phyloP scores from a whole-genome alignment of 2,888 invertebrate species.

The Idaea straminata region DNA sequence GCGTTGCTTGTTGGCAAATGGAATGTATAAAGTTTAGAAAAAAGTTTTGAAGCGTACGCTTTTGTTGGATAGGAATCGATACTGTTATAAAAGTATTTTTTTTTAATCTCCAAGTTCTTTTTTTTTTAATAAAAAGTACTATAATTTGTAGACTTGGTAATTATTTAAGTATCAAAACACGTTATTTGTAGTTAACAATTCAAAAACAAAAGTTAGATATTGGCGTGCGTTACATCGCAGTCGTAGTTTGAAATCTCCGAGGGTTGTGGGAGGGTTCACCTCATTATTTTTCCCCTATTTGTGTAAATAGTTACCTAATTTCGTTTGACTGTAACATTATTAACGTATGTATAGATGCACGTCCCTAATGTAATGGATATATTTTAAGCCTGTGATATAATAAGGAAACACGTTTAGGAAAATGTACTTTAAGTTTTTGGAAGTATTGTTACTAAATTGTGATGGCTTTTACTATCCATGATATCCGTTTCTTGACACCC shows the following conservation, averaged over 20 bases:
- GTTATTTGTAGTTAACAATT: constrained; percentile 55
- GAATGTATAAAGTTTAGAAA: constrained; percentile 60
- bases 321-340: constrained; percentile 66
- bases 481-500: background rate
- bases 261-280: constrained; percentile 78
- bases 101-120: constrained; percentile 30
- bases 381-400: constrained; percentile 79
- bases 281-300: constrained; percentile 79
- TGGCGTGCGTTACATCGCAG: constrained; percentile 50
- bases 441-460: constrained; percentile 46
- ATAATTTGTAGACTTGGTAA: constrained; percentile 6
- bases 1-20: constrained; percentile 70
- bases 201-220: constrained; percentile 57
- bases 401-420: constrained; percentile 70
- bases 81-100: constrained; percentile 59
- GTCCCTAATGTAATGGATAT: constrained; percentile 74
- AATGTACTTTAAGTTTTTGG: constrained; percentile 61
- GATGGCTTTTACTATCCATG: constrained; percentile 17
- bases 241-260: constrained; percentile 76
- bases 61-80: constrained; percentile 65
- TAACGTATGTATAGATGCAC: constrained; percentile 77
- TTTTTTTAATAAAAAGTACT: constrained; percentile 14
- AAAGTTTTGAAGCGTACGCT: constrained; percentile 59
- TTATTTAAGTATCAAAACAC: constrained; percentile 47
- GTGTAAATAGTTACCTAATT: constrained; percentile 80